Evolutionary conservation across 2,888 invertebrate species (phyloP), one percentile per base, ranked within the genome.

Genomic region (Caenorhabditis afra): DNA sequence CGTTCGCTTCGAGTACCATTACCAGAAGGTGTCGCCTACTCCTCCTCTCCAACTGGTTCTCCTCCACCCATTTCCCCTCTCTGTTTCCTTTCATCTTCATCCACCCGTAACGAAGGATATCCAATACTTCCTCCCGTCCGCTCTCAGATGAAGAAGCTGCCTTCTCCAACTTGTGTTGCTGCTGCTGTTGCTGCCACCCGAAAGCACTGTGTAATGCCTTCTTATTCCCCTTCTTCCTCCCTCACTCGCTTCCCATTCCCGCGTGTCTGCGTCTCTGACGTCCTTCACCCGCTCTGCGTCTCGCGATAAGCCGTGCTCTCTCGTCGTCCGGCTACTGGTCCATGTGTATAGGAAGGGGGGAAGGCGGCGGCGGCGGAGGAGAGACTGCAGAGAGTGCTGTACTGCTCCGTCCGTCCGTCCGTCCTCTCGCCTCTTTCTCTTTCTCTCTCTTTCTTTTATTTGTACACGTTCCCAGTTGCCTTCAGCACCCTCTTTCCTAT

Each of bases 401-500:
- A 55, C 70, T 62, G 59, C 47, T 59, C 70, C 57, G 67, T 55
- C 68, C 68, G 68, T 68, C 68, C 68, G 68, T 59, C 57, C 52
- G 68, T 45, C 68, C 59, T 50, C 53, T 50, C 20, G 20, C 41
- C 59, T 45, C 39, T 49, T 50, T 57, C 65, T 58, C 53, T 53
- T 58, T 44, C 37, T 58, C 16, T 44, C 7, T 59, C n/a, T 35
- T 20, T 23, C 53, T 59, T 67, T 58, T 61, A 18, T 61, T 47
- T 66, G 20, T 66, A 20, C 37, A 57, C 61, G 49, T 74, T 62
- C 59, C 65, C 44, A 39, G 52, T 20, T 53, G 4, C 29, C 29
- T 29, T 29, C 29, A 29, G 16, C 23, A 44, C 59, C 29, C 47
- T 52, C 45, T 35, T 52, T 44, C 20, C 50, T 14, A 41, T 41